Evolutionary conservation across 2,797 vertebrate genomes (phyloP).

Genomic region (Schizothorax lantsangensis): DNA sequence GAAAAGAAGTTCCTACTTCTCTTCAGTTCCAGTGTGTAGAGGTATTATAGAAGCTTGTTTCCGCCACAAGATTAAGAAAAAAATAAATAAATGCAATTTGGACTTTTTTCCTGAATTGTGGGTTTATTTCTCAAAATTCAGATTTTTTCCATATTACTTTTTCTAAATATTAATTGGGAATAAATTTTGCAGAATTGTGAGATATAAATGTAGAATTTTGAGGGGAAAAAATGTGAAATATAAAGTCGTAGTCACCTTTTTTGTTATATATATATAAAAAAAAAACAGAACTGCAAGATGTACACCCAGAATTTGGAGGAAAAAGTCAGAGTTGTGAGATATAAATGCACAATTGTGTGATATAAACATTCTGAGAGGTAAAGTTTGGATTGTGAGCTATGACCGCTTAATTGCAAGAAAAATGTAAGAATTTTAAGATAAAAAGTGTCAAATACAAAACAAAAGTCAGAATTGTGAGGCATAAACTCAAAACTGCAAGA

Average conservation of each 20-base stretch:
- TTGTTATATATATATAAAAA: too few species aligned
- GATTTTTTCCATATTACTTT: not conserved
- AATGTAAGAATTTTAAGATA: not conserved
- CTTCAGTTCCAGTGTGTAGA: constrained; percentile 56
- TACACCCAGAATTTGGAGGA: too few species aligned
- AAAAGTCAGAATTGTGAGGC: not conserved
- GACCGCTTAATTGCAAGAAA: too few species aligned
- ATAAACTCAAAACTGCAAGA: not conserved
- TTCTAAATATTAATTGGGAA: not conserved
- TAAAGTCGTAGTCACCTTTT: too few species aligned
- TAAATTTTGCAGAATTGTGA: not conserved
- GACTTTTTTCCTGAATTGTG: not conserved
- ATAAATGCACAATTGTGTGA: not conserved
- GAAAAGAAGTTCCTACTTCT: constrained; percentile 67
- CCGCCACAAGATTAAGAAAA: not conserved
- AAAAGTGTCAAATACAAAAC: not conserved
- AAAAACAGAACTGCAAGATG: too few species aligned
- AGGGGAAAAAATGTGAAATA: not conserved
- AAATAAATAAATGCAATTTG: not conserved
- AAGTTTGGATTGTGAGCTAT: too few species aligned
- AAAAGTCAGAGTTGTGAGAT: too few species aligned
- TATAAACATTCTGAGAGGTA: too few species aligned
- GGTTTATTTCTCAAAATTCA: not conserved
- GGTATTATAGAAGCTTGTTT: not conserved
- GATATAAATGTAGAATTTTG: not conserved